Evolutionary conservation across 92 coral and sea anemone genomes (phyloP), one percentile per base, ranked within the genome.

Genomic region (Actinostola sp.): DNA sequence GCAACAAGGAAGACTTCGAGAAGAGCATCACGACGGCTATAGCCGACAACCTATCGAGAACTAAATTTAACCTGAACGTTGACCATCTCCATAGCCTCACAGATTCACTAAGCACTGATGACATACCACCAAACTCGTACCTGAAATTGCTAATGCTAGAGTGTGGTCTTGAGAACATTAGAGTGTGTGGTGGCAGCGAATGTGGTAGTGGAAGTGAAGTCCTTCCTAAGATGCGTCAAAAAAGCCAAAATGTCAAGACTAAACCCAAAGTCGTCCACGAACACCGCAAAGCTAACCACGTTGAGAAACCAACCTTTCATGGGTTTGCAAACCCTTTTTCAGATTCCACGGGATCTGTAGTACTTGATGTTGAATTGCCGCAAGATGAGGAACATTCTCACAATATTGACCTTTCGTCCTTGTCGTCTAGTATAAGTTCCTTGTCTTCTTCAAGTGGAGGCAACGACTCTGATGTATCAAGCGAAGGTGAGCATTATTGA

Each of bases 1-100:
- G 99, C 71, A 87, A 91, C 70, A 86, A 91, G 80, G 76, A 79
- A 29, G 99, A 95, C 45, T 67, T 92, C 30, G 97, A 88, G 63
- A 74, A 86, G 69, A 88, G 97, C 79, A 84, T 92, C 54, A 95
- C 97, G 17, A 95, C 99, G 1, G 97, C 97, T 28, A 95, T 95
- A 41, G 84, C 97, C 41, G 95, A 89, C 51, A 82, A 88, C 77
- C 71, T 84, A 12, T 79, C 97, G 13, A 76, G 89, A 50, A 88
- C 91, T 27, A 89, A 95, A 54, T 95, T 95, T 66, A 67, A 66
- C 28, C 82, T 92, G 14, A 88, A 89, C 68, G 87, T 78, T 27
- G 78, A 67, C 32, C 94, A 87, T 66, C 76, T 88, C 51, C 39
- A 70, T 14, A 72, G 84, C 42, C 84, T 88, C 66, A 66, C 90